These are phyloP conservation scores for Dysdera silvatica DNA, from an alignment of 1,140 invertebrate species.

Conservation along the genomic window DNA sequence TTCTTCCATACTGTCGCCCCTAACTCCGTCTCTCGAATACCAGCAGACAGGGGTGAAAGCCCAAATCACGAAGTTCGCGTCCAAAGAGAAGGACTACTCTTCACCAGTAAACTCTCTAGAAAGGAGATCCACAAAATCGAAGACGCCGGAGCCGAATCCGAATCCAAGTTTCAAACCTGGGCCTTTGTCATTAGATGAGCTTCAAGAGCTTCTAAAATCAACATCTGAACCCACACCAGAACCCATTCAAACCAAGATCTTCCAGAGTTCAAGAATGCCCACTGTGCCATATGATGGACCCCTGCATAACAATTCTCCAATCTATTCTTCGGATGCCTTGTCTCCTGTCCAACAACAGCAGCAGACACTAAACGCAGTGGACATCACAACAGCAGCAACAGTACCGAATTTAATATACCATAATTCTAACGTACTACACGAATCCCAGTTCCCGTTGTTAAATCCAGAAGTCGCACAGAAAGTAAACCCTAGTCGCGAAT, in stretches of 20 bases:
- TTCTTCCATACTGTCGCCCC: slow-evolving; percentile 12
- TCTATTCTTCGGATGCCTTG: no score
- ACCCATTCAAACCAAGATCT: slow-evolving; percentile 15
- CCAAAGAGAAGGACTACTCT: slow-evolving; percentile 23
- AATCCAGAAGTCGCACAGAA: neutral
- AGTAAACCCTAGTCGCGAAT: slow-evolving; percentile 15
- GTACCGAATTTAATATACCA: no score
- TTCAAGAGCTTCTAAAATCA: slow-evolving; percentile 13
- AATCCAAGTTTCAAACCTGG: slow-evolving; percentile 13
- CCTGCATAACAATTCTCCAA: neutral
- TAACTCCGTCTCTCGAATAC: slow-evolving; percentile 46
- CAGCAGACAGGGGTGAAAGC: slow-evolving; percentile 48
- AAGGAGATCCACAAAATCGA: slow-evolving; percentile 1
- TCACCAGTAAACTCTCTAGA: slow-evolving; percentile 21
- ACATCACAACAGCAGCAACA: neutral
- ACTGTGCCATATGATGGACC: slow-evolving; percentile 9
- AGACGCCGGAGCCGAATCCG: neutral
- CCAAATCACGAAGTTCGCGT: slow-evolving; percentile 29
- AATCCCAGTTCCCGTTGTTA: neutral
- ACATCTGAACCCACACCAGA: neutral
- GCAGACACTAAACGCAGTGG: neutral
- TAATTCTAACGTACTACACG: neutral
- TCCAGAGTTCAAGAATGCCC: slow-evolving; percentile 1
- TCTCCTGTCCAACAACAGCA: neutral
- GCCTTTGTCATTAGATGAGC: slow-evolving; percentile 12